phyloP scores from a whole-genome alignment of 2,797 vertebrate species.

The Ptychobarbus kaznakovi region DNA sequence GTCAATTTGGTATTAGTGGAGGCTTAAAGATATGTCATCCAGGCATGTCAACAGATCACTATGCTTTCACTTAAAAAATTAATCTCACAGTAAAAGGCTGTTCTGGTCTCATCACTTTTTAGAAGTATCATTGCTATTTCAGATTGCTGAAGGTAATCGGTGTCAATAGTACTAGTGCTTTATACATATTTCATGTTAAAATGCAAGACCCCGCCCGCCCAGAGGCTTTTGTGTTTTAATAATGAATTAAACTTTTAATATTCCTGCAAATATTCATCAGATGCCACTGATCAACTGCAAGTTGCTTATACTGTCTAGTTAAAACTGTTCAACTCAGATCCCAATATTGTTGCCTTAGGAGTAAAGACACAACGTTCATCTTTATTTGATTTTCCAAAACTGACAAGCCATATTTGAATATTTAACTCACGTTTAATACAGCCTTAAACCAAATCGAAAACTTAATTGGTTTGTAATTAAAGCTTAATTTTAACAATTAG shows the following conservation, averaged over 20 bases:
- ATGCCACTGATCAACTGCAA: conserved; percentile 23
- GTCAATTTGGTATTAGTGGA: conserved; percentile 66
- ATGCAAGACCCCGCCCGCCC: background rate
- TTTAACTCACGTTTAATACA: conserved; percentile 68
- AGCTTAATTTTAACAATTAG: conserved; percentile 67
- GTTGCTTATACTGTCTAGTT: conserved; percentile 16
- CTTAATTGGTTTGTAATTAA: conserved; percentile 70
- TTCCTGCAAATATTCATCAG: conserved; percentile 3
- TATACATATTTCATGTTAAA: conserved; percentile 38
- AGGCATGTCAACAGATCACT: conserved; percentile 72
- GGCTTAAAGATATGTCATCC: conserved; percentile 75
- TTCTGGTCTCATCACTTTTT: background rate
- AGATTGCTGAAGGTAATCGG: conserved; percentile 11
- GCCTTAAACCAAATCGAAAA: conserved; percentile 74
- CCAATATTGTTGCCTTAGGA: conserved; percentile 80
- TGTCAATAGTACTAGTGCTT: conserved; percentile 17
- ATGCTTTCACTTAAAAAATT: conserved; percentile 65
- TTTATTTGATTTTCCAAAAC: conserved; percentile 60
- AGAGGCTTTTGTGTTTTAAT: conserved; percentile 28
- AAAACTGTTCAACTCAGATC: conserved; percentile 62
- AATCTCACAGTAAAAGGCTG: conserved; percentile 63
- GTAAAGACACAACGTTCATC: conserved; percentile 63
- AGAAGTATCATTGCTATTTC: background rate
- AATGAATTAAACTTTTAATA: background rate
- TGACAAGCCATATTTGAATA: conserved; percentile 77